Evolutionary conservation across 2,888 invertebrate species (phyloP).

Genomic region (Pantelozetes paolii): DNA sequence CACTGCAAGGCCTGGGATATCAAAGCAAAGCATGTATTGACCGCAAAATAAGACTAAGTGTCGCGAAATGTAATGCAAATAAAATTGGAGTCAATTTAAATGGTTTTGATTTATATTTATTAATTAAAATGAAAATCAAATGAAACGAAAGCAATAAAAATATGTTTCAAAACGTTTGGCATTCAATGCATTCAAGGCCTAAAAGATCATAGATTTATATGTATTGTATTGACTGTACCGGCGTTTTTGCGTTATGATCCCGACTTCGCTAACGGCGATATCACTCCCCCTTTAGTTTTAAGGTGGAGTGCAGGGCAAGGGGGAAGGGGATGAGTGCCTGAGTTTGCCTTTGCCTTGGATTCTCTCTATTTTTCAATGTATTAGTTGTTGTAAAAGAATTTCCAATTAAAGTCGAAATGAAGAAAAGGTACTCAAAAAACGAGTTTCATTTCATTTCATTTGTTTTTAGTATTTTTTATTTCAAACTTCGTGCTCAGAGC

Average conservation of each 20-base stretch:
- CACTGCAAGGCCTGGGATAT: conserved; percentile 2
- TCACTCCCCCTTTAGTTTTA: conserved; percentile 39
- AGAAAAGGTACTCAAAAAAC: conserved; percentile 35
- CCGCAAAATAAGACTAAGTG: conserved; percentile 31
- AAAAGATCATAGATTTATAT: conserved; percentile 31
- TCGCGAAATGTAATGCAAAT: conserved; percentile 23
- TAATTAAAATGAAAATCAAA: conserved; percentile 39
- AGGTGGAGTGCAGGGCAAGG: conserved; percentile 33
- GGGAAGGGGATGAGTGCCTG: neutral
- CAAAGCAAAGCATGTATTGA: conserved; percentile 26
- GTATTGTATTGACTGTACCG: conserved; percentile 30
- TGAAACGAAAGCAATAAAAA: conserved; percentile 33
- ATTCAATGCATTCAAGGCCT: conserved; percentile 35
- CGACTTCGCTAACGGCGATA: conserved; percentile 35
- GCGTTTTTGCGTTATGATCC: conserved; percentile 33
- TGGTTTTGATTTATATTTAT: conserved; percentile 39
- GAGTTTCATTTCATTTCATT: conserved; percentile 42
- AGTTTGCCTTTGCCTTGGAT: conserved; percentile 22
- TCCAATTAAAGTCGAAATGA: conserved; percentile 42
- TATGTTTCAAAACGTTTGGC: conserved; percentile 28
- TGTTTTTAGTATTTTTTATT: conserved; percentile 41
- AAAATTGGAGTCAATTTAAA: conserved; percentile 32
- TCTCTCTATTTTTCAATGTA: conserved; percentile 16
- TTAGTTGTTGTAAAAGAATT: conserved; percentile 28
- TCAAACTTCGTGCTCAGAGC: conserved; percentile 35